These are phyloP conservation scores for Palythoa grandis DNA, from an alignment of 92 coral and sea anemone genomes.

Conservation along the genomic window DNA sequence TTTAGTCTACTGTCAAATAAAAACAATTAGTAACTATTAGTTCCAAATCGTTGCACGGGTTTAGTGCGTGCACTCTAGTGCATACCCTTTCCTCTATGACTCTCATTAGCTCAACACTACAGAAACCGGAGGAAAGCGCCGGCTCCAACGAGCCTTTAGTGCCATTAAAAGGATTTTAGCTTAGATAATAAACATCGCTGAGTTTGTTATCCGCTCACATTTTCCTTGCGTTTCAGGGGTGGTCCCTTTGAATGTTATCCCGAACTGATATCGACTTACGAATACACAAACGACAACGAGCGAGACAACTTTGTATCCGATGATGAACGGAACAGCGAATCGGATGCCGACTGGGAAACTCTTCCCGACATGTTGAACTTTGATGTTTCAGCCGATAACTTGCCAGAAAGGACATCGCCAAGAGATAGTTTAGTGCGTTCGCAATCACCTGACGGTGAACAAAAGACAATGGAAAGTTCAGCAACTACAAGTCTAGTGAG, in stretches of 20 bases:
- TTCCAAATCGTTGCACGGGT: no score
- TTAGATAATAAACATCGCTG: no score
- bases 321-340: slow-evolving; percentile 77
- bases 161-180: no score
- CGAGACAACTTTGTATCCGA: slow-evolving; percentile 59
- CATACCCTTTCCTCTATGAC: no score
- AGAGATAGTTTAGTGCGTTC: slow-evolving; percentile 43
- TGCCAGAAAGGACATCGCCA: slow-evolving; percentile 52
- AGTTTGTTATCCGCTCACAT: neutral
- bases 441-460: slow-evolving; percentile 31
- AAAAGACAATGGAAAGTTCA: slow-evolving; percentile 60
- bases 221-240: slow-evolving; percentile 47
- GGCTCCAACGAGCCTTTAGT: no score
- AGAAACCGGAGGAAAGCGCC: no score
- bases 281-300: slow-evolving; percentile 55
- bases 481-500: slow-evolving; percentile 84
- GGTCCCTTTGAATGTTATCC: slow-evolving; percentile 86
- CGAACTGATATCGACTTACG: slow-evolving; percentile 70
- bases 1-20: no score
- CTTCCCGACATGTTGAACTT: slow-evolving; percentile 62
- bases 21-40: no score
- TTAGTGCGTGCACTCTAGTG: no score
- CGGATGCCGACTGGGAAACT: slow-evolving; percentile 92
- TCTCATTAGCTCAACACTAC: no score
- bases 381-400: slow-evolving; percentile 57